phyloP scores from a whole-genome alignment of 1,140 invertebrate species.

The Pseudomyrmex dendroicus region DNA sequence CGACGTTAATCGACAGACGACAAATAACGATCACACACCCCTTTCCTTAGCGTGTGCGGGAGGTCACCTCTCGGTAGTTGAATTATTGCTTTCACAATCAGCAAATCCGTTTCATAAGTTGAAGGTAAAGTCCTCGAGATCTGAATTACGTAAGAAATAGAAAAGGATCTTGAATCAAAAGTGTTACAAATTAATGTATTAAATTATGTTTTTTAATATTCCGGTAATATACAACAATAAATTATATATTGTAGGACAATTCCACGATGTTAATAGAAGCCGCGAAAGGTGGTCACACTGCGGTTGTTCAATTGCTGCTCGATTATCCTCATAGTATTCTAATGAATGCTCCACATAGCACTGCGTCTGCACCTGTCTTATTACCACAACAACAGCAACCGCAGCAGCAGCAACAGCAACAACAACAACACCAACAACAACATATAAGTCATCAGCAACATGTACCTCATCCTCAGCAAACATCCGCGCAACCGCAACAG shows the following conservation, averaged over 20 bases:
- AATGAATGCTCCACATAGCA: constrained; percentile 85
- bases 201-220: background rate
- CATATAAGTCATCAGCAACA: constrained; percentile 74
- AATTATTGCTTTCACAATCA: constrained; percentile 94
- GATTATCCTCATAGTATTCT: constrained; percentile 96
- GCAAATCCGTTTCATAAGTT: constrained; percentile 98
- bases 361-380: constrained; percentile 79
- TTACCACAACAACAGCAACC: constrained; percentile 80
- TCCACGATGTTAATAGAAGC: constrained; percentile 99
- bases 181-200: background rate
- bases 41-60: constrained; percentile 98
- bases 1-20: constrained; percentile 97
- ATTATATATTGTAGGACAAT: constrained; percentile 90
- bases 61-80: constrained; percentile 96
- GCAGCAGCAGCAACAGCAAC: constrained; percentile 80
- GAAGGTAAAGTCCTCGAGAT: constrained; percentile 87
- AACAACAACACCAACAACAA: constrained; percentile 68
- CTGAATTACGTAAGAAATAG: too few relatives aligned
- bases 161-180: too few relatives aligned
- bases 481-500: constrained; percentile 70
- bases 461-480: constrained; percentile 69
- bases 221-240: background rate
- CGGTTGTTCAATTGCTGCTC: constrained; percentile 96
- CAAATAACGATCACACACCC: constrained; percentile 99
- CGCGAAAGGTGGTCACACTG: constrained; percentile 98